Evolutionary conservation across 2,797 vertebrate genomes (phyloP), one percentile per base, ranked within the genome.

Genomic region (Pseudomugil gertrudae): DNA sequence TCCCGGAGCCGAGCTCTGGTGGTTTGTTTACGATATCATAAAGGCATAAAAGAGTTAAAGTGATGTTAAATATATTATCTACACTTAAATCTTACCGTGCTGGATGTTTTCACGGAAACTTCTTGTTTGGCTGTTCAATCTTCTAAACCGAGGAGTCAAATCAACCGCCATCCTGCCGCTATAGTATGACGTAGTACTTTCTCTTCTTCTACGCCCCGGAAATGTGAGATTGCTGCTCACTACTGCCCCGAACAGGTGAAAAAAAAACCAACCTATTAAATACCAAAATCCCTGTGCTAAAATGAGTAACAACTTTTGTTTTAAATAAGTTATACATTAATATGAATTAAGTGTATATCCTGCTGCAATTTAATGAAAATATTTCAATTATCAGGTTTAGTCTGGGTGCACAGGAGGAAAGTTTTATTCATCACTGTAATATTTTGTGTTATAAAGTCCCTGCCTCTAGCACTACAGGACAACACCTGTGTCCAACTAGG

Each of bases 111-210:
- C 91, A 32, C 81, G 84, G 54, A 95, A 87, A 79, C 90, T 88
- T 69, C 81, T 83, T 0, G 87, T 91, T 82, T 94, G 90, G 63
- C 94, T 95, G 57, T 92, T 94, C 69, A 95, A 76, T 30, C 93
- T 81, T 66, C 94, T 86, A 30, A 94, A 94, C 24, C 93, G 89
- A 48, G 93, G 94, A 91, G 94, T 94, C 92, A 95, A 95, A 94
- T 94, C 91, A 17, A 88, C 90, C 94, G 94, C 94, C 94, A 95
- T 95, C 27, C 32, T 17, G 10, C 65, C 2, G 21, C 9, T 4
- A 3, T 0, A 7, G 0, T 15, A 17, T 85, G 83, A 87, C 83
- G 76, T 74, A 2, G 55, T 24, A 67, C 40, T 4, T 2, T 36
- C 36, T 62, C 58, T 51, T 75, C 64, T 29, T 65, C 56, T 27